Evolutionary conservation across 92 coral and sea anemone genomes (phyloP), one percentile per base, ranked within the genome.

Genomic region (Phymanthus crucifer): DNA sequence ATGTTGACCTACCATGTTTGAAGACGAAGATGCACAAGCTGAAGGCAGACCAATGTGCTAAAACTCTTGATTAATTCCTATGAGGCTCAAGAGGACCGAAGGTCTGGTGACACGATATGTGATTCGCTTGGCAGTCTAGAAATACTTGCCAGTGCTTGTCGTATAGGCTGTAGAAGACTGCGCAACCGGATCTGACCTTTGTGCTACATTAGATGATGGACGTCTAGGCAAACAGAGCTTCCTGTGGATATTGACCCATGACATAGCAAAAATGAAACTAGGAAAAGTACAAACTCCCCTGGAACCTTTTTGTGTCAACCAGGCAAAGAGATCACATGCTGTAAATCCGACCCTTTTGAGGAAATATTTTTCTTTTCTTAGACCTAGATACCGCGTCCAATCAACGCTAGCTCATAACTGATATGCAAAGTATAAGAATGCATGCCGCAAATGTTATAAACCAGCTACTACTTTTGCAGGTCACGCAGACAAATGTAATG

Each of bases 181-280:
- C 29, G 14, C 33, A 61, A 61, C 32, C 68, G 68, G 66, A 27
- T 24, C 29, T 61, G 68, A 61, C 68, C 68, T 61, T 61, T 61
- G 68, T 61, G 9, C 68, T 26, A 24, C 66, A 57, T 8, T n/a
- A 1, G 2, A 24, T 27, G 33, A 12, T 1, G 2, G 17, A 6
- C 10, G 68, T n/a, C 13, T 12, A 29, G 33, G 26, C 68, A 57
- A n/a, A 9, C 31, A 12, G 11, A 24, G 6, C 31, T 6, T n/a
- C n/a, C n/a, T n/a, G n/a, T 9, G 3, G 68, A 19, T 19, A 10
- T 24, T 52, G 61, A 52, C 61, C 61, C 61, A 24, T 19, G 2
- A 45, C 50, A 2, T 45, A 11, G n/a, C 1, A 23, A 21, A 54
- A 19, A 54, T 19, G 9, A n/a, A 9, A 54, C 2, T 6, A 19